phyloP scores from a whole-genome alignment of 1,140 invertebrate genomes.

The Drosophila eugracilis region DNA sequence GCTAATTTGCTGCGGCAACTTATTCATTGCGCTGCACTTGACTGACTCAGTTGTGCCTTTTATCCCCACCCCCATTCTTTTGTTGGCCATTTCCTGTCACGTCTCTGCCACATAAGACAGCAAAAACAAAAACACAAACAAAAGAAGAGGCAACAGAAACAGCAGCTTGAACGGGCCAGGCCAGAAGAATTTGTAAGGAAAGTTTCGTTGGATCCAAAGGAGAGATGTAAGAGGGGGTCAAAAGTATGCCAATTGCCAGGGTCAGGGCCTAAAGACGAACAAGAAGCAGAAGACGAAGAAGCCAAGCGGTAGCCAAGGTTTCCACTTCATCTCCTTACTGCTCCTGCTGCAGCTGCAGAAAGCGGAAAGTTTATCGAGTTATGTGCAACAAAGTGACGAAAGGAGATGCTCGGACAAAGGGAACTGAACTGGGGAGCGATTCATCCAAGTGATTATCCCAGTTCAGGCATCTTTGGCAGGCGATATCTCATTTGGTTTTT shows the following conservation, averaged over 20 bases:
- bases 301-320: not conserved
- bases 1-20: slow-evolving; percentile 23
- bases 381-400: slow-evolving; percentile 10
- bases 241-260: slow-evolving; percentile 20
- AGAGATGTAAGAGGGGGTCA: not conserved
- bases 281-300: not conserved
- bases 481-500: not conserved
- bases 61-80: not conserved
- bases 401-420: not conserved
- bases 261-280: slow-evolving; percentile 11
- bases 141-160: not conserved
- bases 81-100: slow-evolving; percentile 46
- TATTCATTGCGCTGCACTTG: slow-evolving; percentile 29
- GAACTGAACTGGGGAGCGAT: not conserved
- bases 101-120: slow-evolving; percentile 23
- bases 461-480: not conserved
- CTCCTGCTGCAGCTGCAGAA: slow-evolving; percentile 5
- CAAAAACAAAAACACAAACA: not conserved
- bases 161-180: slow-evolving; percentile 17
- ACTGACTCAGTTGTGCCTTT: slow-evolving; percentile 2
- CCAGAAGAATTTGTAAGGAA: slow-evolving; percentile 26
- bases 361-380: slow-evolving; percentile 12
- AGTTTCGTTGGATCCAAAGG: not conserved
- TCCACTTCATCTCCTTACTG: not conserved
- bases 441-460: not conserved